A percentile compares a stretch with the other conserved stretches of the same genome.
These are phyloP conservation scores for Catalaphyllia jardinei DNA, from an alignment of 64 coral and sea anemone genomes.

Conservation along the genomic window DNA sequence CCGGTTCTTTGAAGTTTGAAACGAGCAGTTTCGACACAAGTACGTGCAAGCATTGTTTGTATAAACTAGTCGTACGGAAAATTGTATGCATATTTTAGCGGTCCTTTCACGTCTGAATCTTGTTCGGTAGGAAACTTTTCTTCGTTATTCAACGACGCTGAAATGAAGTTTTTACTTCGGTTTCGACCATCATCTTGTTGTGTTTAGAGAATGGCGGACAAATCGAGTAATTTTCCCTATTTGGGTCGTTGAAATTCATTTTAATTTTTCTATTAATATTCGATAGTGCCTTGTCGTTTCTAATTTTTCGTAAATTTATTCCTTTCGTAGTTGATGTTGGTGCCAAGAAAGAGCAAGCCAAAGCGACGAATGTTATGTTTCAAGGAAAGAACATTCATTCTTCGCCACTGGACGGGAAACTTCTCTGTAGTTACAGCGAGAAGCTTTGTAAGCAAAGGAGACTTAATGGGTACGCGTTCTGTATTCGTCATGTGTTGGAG, in stretches of 20 bases:
- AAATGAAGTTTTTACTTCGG: slow-evolving; percentile 56
- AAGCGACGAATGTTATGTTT: slow-evolving; percentile 82
- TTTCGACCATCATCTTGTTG: slow-evolving; percentile 44
- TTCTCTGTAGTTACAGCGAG: slow-evolving; percentile 99
- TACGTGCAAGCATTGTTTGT: slow-evolving; percentile 98
- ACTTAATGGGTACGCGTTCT: slow-evolving; percentile 99
- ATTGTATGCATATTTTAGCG: slow-evolving; percentile 99
- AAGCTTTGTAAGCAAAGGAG: slow-evolving; percentile 99
- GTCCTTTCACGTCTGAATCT: slow-evolving; percentile 78
- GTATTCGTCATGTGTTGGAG: slow-evolving; percentile 99
- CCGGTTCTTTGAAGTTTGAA: slow-evolving; percentile 77
- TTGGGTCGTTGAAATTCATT: slow-evolving; percentile 81
- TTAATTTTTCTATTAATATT: slow-evolving; percentile 77
- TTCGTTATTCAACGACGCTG: slow-evolving; percentile 37
- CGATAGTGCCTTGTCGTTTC: slow-evolving; percentile 84
- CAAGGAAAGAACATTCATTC: slow-evolving; percentile 99
- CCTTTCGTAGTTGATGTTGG: slow-evolving; percentile 88
- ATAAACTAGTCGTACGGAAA: slow-evolving; percentile 99
- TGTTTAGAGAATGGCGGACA: slow-evolving; percentile 59
- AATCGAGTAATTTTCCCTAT: slow-evolving; percentile 73
- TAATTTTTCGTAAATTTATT: slow-evolving; percentile 77
- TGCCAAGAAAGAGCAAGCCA: slow-evolving; percentile 75
- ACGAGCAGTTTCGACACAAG: slow-evolving; percentile 83
- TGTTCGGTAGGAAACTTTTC: slow-evolving; percentile 73
- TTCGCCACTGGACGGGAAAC: slow-evolving; percentile 96